Evolutionary conservation across 2,113 vertebrate species (phyloP), one percentile per base, ranked within the genome.

Genomic region (Poeciliopsis occidentalis): DNA sequence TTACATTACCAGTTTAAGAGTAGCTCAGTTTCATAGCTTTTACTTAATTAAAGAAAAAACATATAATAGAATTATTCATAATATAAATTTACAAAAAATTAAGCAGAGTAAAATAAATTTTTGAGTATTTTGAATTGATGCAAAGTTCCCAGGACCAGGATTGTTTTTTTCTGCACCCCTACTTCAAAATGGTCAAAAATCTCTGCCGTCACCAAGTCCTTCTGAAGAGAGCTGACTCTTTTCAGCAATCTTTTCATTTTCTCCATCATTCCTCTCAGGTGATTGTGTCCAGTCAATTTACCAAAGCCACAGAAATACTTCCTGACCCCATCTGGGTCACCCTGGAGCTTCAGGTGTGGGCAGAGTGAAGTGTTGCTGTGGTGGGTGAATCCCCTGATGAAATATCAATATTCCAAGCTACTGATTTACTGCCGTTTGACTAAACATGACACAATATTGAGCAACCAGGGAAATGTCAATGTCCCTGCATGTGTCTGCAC

Each of bases 381-480:
- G 70, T 78, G 75, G 80, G 65, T 73, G 83, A 90, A 78, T 88
- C 81, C 81, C 80, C 71, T 88, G 88, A 91, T 85, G 82, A 92
- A 90, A 91, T 90, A 91, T 91, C 90, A 93, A 89, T 91, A 93
- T 90, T 80, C 89, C 88, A 77, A 82, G 71, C 61, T 15, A 69
- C 78, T 78, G 85, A 88, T 89, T 90, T 84, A 80, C 75, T 87
- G 83, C 84, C 15, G 37, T 90, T 88, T 92, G 89, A 91, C 88
- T 87, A 90, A 88, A 93, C 86, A 85, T 85, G 89, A 87, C 88
- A 90, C 79, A 82, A 76, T 85, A 89, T 87, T 63, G 91, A 93
- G 66, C 81, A 85, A 82, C 80, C 27, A 31, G 64, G 79, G 51
- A 19, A 71, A 88, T 5, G 76, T 78, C 85, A 80, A 4, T 63